Evolutionary conservation across 2,888 invertebrate species (phyloP).

Genomic region (Teinopalpus imperialis): DNA sequence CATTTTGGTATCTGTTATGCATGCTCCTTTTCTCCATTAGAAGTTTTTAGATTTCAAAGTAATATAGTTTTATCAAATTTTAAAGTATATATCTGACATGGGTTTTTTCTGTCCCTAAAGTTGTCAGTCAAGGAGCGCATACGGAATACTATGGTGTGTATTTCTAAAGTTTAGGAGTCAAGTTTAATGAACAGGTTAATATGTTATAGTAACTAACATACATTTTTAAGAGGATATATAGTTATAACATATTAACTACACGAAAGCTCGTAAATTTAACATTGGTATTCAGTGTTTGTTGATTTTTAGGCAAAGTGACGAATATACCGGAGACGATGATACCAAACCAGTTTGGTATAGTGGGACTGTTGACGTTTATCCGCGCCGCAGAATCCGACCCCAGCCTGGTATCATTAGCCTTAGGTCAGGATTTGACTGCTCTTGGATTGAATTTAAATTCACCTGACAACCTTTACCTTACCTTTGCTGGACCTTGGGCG

Average conservation of each 20-base stretch:
- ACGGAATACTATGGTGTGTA: slow-evolving; percentile 73
- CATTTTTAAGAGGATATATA: not conserved
- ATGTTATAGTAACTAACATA: not conserved
- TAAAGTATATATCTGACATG: slow-evolving; percentile 41
- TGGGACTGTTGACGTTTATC: slow-evolving; percentile 98
- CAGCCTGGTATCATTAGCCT: slow-evolving; percentile 96
- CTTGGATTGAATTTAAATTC: slow-evolving; percentile 99
- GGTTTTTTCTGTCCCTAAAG: slow-evolving; percentile 60
- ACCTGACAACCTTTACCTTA: slow-evolving; percentile 98
- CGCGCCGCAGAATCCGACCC: slow-evolving; percentile 98
- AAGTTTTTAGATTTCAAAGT: slow-evolving; percentile 15
- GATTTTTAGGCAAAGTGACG: slow-evolving; percentile 92
- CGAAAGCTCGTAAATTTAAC: slow-evolving; percentile 26
- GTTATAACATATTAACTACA: slow-evolving; percentile 13
- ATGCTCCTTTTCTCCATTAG: slow-evolving; percentile 16
- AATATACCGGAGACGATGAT: slow-evolving; percentile 99
- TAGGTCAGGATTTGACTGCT: slow-evolving; percentile 98
- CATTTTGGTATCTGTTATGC: slow-evolving; percentile 8
- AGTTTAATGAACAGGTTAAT: slow-evolving; percentile 22
- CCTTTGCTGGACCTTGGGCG: slow-evolving; percentile 99
- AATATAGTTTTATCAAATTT: not conserved
- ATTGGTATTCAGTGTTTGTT: slow-evolving; percentile 25
- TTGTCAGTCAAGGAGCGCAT: slow-evolving; percentile 68
- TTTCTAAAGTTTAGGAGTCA: slow-evolving; percentile 30
- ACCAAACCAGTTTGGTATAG: slow-evolving; percentile 99